phyloP scores from a whole-genome alignment of 2,888 invertebrate species.

The Nephrotoma appendiculata region DNA sequence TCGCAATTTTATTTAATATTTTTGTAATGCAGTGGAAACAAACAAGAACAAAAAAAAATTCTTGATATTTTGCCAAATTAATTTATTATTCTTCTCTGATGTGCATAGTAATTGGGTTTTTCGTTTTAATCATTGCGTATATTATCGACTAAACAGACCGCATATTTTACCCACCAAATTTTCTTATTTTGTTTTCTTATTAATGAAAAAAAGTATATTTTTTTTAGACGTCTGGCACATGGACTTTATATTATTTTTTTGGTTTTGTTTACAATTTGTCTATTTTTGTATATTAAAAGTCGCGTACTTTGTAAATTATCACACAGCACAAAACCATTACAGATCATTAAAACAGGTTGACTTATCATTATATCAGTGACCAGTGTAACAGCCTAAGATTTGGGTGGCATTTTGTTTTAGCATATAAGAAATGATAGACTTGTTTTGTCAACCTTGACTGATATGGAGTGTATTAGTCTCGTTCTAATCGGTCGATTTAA shows the following conservation, averaged over 20 bases:
- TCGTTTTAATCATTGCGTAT: neutral
- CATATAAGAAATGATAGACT: neutral
- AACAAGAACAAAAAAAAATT: neutral
- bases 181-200: neutral
- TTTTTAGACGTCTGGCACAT: neutral
- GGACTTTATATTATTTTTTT: neutral
- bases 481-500: neutral
- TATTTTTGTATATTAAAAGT: neutral
- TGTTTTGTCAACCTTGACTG: neutral
- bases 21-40: neutral
- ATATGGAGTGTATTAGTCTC: neutral
- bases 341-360: neutral
- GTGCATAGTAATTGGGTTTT: neutral
- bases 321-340: neutral
- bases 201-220: neutral
- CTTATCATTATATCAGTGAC: neutral
- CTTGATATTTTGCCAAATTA: neutral
- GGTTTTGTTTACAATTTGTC: neutral
- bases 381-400: neutral
- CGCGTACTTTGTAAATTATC: neutral
- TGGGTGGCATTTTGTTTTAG: neutral
- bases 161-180: neutral
- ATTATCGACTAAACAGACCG: neutral
- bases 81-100: neutral
- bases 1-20: neutral